phyloP scores from a whole-genome alignment of 2,797 vertebrate genomes.

The Uromys caudimaculatus region DNA sequence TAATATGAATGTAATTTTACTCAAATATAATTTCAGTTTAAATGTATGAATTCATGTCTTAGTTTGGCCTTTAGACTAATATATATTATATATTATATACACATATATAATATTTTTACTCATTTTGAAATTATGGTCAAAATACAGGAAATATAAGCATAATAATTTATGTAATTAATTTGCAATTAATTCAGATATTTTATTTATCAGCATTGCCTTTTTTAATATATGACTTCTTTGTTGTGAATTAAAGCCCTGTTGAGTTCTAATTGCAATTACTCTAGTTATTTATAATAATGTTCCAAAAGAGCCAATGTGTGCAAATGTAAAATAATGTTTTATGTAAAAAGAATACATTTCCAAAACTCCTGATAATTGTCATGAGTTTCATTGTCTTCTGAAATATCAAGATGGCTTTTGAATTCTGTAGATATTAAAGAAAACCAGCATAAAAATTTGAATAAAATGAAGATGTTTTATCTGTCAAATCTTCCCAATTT shows the following conservation, averaged over 20 bases:
- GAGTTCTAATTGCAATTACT: slow-evolving; percentile 53
- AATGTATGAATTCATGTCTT: neutral
- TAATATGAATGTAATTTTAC: neutral
- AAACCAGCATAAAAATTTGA: neutral
- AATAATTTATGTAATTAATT: slow-evolving; percentile 42
- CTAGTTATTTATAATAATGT: slow-evolving; percentile 35
- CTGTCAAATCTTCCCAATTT: neutral
- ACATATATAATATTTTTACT: neutral
- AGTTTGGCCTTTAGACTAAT: neutral
- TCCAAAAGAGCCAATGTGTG: neutral
- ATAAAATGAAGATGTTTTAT: neutral
- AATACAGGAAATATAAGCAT: neutral
- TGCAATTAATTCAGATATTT: slow-evolving; percentile 49
- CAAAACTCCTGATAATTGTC: neutral
- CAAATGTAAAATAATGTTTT: neutral
- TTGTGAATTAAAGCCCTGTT: slow-evolving; percentile 53
- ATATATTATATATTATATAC: neutral
- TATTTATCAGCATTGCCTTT: slow-evolving; percentile 7
- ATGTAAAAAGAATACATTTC: neutral
- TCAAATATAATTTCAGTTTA: neutral
- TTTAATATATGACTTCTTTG: slow-evolving; percentile 59
- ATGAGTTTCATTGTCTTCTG: neutral
- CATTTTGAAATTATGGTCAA: neutral
- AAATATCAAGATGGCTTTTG: neutral
- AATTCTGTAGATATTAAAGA: neutral